phyloP scores from a whole-genome alignment of 1,140 invertebrate species.

The Wasmannia auropunctata region DNA sequence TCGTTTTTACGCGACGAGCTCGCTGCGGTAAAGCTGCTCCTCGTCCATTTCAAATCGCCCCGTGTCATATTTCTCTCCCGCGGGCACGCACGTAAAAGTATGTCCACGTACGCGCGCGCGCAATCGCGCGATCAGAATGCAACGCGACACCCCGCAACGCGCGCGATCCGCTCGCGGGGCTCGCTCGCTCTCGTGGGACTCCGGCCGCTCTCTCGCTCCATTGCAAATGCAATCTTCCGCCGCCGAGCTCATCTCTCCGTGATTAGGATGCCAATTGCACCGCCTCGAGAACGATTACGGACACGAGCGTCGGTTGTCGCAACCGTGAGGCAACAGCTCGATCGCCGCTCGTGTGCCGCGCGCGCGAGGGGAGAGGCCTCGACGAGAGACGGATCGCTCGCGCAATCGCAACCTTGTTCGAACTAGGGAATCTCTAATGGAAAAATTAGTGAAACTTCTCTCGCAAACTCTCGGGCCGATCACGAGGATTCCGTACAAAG shows the following conservation, averaged over 20 bases:
- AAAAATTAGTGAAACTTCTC: background rate
- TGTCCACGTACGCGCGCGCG: slow-evolving; percentile 22
- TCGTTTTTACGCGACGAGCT: too few species aligned
- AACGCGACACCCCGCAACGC: slow-evolving; percentile 60
- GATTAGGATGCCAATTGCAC: slow-evolving; percentile 55
- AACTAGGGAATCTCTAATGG: background rate
- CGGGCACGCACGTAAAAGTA: slow-evolving; percentile 26
- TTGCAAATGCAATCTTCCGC: slow-evolving; percentile 60
- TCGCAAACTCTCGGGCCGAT: too few species aligned
- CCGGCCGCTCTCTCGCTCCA: slow-evolving; percentile 23
- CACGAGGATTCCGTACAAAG: background rate
- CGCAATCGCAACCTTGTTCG: background rate
- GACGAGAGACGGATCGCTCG: slow-evolving; percentile 37
- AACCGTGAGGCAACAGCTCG: slow-evolving; percentile 23
- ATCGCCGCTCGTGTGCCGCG: slow-evolving; percentile 42
- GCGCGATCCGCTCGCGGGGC: slow-evolving; percentile 57
- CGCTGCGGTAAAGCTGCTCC: slow-evolving; percentile 58
- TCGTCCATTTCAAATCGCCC: slow-evolving; percentile 72
- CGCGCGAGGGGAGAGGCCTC: slow-evolving; percentile 52
- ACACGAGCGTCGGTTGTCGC: slow-evolving; percentile 38
- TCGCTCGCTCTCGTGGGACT: slow-evolving; percentile 65
- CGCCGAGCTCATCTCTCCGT: slow-evolving; percentile 53
- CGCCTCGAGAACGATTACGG: slow-evolving; percentile 44
- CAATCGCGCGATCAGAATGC: slow-evolving; percentile 67
- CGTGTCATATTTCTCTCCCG: slow-evolving; percentile 74